phyloP scores from a whole-genome alignment of 2,113 vertebrate species.

The Anoura caudifer region DNA sequence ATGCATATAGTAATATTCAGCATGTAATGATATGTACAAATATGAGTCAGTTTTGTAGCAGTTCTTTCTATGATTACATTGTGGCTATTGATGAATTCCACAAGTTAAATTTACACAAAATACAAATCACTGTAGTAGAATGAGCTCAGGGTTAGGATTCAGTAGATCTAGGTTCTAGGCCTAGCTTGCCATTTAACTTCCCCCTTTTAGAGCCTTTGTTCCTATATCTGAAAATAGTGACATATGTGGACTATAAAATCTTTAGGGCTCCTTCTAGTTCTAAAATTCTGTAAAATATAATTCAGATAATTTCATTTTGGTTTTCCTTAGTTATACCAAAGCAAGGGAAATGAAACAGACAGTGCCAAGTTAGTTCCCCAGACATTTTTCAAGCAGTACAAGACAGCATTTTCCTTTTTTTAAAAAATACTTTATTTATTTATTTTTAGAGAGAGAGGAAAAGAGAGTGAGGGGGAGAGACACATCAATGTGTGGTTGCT shows the following conservation, averaged over 20 bases:
- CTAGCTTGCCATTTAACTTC: neutral
- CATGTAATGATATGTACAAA: neutral
- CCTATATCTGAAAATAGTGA: neutral
- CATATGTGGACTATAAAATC: neutral
- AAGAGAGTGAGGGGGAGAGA: too few relatives aligned
- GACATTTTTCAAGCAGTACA: neutral
- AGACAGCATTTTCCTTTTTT: neutral
- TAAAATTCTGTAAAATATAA: slow-evolving; percentile 17
- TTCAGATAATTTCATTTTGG: neutral
- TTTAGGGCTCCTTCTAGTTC: neutral
- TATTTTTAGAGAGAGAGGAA: too few relatives aligned
- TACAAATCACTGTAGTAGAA: neutral
- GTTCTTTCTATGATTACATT: neutral
- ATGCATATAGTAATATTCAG: neutral
- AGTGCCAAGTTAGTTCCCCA: neutral
- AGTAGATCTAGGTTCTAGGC: neutral
- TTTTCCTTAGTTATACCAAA: slow-evolving; percentile 22
- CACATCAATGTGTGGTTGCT: too few relatives aligned
- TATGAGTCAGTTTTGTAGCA: neutral
- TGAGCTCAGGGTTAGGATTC: neutral
- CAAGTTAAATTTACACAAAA: neutral
- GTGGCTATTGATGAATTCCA: neutral
- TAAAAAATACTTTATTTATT: too few relatives aligned
- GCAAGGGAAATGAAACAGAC: neutral
- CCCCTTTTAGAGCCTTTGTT: neutral